These are phyloP conservation scores for Climacteris rufus DNA, from an alignment of 2,113 vertebrate genomes.

Conservation along the genomic window DNA sequence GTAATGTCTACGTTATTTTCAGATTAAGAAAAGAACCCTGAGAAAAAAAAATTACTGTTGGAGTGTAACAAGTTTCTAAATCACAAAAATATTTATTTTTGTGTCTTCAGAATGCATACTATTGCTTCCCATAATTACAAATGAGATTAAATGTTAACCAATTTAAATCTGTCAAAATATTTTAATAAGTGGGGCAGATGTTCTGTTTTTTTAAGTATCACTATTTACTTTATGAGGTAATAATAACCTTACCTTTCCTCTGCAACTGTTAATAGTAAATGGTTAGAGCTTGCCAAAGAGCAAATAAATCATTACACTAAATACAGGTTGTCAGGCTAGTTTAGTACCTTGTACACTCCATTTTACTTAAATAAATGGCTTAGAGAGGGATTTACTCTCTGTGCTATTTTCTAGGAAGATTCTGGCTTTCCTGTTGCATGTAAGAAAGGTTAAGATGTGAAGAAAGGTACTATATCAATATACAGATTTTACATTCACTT, in stretches of 20 bases:
- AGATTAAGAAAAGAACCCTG: constrained; percentile 67
- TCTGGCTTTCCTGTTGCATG: neutral
- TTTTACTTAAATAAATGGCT: constrained; percentile 64
- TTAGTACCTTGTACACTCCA: constrained; percentile 60
- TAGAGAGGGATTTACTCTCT: constrained; percentile 33
- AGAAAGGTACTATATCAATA: neutral
- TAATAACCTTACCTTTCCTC: constrained; percentile 76
- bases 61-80: constrained; percentile 70
- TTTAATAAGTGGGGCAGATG: constrained; percentile 65
- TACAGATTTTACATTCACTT: neutral
- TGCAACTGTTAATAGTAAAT: constrained; percentile 72
- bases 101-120: constrained; percentile 32
- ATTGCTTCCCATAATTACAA: constrained; percentile 71
- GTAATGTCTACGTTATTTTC: constrained; percentile 72
- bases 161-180: constrained; percentile 80
- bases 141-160: constrained; percentile 70
- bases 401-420: constrained; percentile 26
- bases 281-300: constrained; percentile 72
- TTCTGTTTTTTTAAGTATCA: constrained; percentile 66
- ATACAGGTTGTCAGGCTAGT: constrained; percentile 73
- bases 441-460: neutral
- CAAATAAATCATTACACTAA: constrained; percentile 80
- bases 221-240: constrained; percentile 69
- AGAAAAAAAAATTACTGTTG: constrained; percentile 62
- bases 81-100: constrained; percentile 75